phyloP scores from a whole-genome alignment of 2,888 invertebrate species.

The Ochropleura plecta region DNA sequence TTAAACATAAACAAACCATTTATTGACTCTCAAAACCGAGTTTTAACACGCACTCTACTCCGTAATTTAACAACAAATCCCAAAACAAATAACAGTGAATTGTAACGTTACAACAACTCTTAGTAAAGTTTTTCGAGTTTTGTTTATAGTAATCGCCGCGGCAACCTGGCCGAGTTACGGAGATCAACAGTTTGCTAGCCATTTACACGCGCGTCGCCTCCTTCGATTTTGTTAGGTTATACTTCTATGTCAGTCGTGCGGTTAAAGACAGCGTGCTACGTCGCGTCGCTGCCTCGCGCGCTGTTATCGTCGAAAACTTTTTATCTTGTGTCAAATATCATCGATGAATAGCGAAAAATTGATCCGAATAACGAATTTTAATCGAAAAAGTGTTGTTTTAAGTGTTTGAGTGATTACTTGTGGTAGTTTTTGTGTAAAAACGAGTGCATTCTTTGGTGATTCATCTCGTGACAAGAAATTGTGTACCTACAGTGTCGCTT shows the following conservation, averaged over 20 bases:
- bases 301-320: constrained; percentile 81
- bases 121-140: constrained; percentile 79
- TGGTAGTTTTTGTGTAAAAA: constrained; percentile 76
- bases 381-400: constrained; percentile 74
- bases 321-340: constrained; percentile 78
- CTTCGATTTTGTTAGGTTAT: constrained; percentile 85
- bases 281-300: constrained; percentile 77
- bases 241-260: constrained; percentile 80
- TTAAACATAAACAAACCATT: constrained; percentile 81
- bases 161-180: constrained; percentile 80
- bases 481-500: constrained; percentile 78
- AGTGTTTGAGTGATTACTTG: constrained; percentile 76
- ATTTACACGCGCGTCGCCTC: constrained; percentile 75
- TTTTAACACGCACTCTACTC: constrained; percentile 80
- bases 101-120: constrained; percentile 72
- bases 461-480: constrained; percentile 88
- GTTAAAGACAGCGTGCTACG: constrained; percentile 77
- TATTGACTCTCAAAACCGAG: constrained; percentile 79
- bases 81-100: constrained; percentile 80
- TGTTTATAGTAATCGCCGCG: constrained; percentile 80
- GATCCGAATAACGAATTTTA: constrained; percentile 75
- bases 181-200: constrained; percentile 79
- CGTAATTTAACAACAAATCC: constrained; percentile 78
- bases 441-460: constrained; percentile 88
- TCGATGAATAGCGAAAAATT: constrained; percentile 76